Conservation (phyloP, 2,888 invertebrate species). For the Metacarcinus magister region DNA sequence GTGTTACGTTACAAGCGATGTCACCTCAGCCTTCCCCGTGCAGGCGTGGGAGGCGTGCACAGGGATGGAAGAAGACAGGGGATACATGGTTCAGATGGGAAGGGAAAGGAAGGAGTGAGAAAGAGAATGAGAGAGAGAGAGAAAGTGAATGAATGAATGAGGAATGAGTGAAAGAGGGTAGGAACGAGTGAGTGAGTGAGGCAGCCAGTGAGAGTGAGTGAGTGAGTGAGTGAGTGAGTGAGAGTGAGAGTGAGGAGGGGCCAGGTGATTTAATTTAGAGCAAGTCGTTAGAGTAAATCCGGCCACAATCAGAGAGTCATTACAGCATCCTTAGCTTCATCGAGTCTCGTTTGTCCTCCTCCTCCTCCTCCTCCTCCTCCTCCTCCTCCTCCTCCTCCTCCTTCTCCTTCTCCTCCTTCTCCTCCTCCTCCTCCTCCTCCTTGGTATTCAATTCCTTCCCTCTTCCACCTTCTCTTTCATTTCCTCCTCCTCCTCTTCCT, state of each 20-base stretch:
- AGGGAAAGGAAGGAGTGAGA: background rate
- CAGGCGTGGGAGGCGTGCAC: background rate
- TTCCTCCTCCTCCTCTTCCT: background rate
- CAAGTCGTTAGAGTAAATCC: conserved; percentile 28
- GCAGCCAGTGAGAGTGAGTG: background rate
- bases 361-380: background rate
- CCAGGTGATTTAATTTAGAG: background rate
- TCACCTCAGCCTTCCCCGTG: background rate
- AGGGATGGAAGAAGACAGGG: background rate
- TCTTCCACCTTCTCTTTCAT: background rate
- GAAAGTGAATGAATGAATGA: background rate
- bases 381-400: background rate
- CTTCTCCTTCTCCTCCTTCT: background rate
- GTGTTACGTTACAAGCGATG: background rate
- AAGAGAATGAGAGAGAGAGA: background rate
- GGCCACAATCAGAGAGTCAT: conserved; percentile 23
- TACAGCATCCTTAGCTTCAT: conserved; percentile 22
- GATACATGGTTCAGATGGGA: too few species aligned
- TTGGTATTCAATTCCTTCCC: background rate
- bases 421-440: background rate
- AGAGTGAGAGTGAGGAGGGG: conserved; percentile 4
- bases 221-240: background rate
- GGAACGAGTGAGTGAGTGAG: background rate
- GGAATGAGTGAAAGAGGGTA: background rate
- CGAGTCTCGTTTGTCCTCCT: conserved; percentile 22